Evolutionary conservation across 2,113 vertebrate species (phyloP).

Genomic region (Gavia stellata): DNA sequence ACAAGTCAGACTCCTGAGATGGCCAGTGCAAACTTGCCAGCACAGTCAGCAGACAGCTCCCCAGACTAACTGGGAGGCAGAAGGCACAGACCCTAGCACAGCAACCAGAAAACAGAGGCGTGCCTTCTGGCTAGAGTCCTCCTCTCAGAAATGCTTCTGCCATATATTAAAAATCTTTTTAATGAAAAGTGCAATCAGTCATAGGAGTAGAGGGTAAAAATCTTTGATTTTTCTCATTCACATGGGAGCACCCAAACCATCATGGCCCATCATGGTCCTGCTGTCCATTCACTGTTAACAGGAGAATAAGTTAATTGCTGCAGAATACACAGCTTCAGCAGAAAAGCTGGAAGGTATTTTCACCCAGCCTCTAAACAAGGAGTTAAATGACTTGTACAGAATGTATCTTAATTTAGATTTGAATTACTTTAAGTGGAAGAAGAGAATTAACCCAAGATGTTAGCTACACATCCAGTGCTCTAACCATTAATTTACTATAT

Average conservation of each 20-base stretch:
- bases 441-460: neutral
- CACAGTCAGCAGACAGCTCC: neutral
- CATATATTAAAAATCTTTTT: neutral
- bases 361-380: neutral
- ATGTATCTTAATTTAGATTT: neutral
- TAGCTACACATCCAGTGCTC: neutral
- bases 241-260: neutral
- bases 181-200: neutral
- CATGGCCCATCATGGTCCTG: neutral
- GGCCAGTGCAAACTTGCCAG: neutral
- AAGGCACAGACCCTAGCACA: neutral
- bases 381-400: neutral
- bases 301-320: neutral
- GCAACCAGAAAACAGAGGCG: neutral
- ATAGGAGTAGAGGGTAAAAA: neutral
- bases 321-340: neutral
- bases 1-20: neutral
- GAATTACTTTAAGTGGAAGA: neutral
- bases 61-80: accelerated
- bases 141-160: neutral
- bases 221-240: neutral
- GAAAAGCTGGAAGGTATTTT: neutral
- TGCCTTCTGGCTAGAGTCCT: neutral
- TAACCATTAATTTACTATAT: neutral
- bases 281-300: neutral